Percentiles rank a stretch among this genome's conserved stretches.
phyloP scores from a whole-genome alignment of 2,113 vertebrate genomes.

The Anser brachyrhynchus region DNA sequence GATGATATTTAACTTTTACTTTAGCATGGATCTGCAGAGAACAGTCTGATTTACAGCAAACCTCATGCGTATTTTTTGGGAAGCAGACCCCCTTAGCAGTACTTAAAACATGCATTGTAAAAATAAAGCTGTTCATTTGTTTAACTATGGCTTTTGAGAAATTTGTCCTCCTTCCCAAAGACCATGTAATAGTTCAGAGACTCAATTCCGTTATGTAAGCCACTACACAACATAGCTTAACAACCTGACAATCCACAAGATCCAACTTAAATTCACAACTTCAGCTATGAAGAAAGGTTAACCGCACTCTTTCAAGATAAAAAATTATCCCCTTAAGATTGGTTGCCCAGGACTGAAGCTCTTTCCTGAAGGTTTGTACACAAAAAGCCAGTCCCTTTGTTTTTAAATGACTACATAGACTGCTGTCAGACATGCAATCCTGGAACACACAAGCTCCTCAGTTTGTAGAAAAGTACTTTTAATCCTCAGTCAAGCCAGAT shows the following conservation, averaged over 20 bases:
- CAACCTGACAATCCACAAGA: neutral
- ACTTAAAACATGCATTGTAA: neutral
- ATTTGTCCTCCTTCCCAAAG: slow-evolving; percentile 11
- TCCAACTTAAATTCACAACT: neutral
- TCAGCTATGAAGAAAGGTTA: neutral
- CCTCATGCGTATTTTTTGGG: neutral
- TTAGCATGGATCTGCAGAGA: neutral
- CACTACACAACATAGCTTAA: neutral
- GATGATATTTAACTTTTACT: neutral
- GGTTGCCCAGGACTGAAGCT: neutral
- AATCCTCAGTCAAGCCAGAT: slow-evolving; percentile 50
- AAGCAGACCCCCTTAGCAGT: neutral
- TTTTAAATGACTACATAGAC: neutral
- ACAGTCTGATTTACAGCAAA: slow-evolving; percentile 15
- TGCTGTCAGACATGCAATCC: neutral
- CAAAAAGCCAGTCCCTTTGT: neutral
- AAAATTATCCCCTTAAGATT: neutral
- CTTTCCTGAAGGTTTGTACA: neutral
- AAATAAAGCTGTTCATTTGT: slow-evolving; percentile 45
- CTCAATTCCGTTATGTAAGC: neutral
- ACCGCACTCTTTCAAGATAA: neutral
- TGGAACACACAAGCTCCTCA: slow-evolving; percentile 31
- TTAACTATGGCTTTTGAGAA: slow-evolving; percentile 20
- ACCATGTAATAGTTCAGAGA: neutral
- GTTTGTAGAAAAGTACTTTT: slow-evolving; percentile 63